Evolutionary conservation across 2,888 invertebrate genomes (phyloP), one percentile per base, ranked within the genome.

Genomic region (Therioaphis trifolii): DNA sequence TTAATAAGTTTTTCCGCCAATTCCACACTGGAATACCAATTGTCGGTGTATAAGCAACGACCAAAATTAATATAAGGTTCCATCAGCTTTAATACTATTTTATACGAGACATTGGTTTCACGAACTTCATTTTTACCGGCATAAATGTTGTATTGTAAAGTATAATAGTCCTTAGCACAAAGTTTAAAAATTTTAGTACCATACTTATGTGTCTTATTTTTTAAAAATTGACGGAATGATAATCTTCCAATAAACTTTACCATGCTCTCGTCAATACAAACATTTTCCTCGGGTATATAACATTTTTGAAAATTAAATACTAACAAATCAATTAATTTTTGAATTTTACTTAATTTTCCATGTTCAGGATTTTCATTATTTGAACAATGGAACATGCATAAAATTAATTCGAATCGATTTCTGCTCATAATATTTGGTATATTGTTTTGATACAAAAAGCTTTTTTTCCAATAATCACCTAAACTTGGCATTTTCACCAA

Each of bases 151-250:
- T 76, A 76, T n/a, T 55, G 9, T 61, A 76, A 58, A 4, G 76
- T 76, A 18, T 76, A 76, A 24, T 35, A 76, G 35, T 76, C 61
- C 61, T 76, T 76, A 4, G 76, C 15, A 40, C 76, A 76, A 29
- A 61, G 61, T 29, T 76, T 27, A 35, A 76, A 76, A 15, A 76
- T 61, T 58, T 76, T 76, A 35, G 61, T 58, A 4, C 76, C 76
- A 35, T 76, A 76, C 9, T 61, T 12, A 55, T 76, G 76, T 21
- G 52, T 40, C 35, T 76, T 76, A 76, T 76, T 76, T 35, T 76
- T 76, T 21, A 76, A 14, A 18, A 61, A 76, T 76, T 76, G 61
- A 18, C 61, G 24, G 61, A 76, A 76, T 24, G 61, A 15, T n/a
- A 52, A 11, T 12, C 75, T 18, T 24, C 75, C 75, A 12, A 52